phyloP scores from a whole-genome alignment of 2,113 vertebrate genomes.

The Chaenocephalus aceratus region DNA sequence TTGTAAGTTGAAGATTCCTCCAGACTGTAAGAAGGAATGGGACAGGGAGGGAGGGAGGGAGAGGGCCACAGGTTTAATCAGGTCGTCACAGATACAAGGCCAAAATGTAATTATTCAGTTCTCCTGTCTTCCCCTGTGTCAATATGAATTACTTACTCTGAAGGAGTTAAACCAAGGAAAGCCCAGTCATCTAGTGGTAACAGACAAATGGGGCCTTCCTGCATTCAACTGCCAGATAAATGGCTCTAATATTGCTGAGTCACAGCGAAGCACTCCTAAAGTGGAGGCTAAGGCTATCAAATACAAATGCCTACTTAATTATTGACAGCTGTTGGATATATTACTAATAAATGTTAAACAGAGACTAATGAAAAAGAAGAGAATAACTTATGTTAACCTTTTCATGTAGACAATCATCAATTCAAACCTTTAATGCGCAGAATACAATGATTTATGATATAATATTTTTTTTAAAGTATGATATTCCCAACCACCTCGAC shows the following conservation, averaged over 20 bases:
- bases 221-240: conserved; percentile 6
- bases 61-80: conserved; percentile 35
- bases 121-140: conserved; percentile 38
- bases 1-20: conserved; percentile 11
- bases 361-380: too few relatives aligned
- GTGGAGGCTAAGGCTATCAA: not conserved
- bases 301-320: not conserved
- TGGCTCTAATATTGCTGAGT: not conserved
- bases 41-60: conserved; percentile 3
- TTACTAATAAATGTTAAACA: too few relatives aligned
- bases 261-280: not conserved
- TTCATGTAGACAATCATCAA: too few relatives aligned
- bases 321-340: not conserved
- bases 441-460: too few relatives aligned
- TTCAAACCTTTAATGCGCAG: too few relatives aligned
- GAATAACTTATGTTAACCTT: too few relatives aligned
- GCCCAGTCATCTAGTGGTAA: conserved; percentile 3
- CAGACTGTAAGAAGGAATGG: conserved; percentile 3
- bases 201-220: not conserved
- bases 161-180: conserved; percentile 25
- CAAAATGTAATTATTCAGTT: conserved; percentile 65
- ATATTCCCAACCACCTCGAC: too few relatives aligned
- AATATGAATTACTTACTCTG: conserved; percentile 54
- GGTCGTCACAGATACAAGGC: conserved; percentile 42
- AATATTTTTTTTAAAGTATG: too few relatives aligned